These are phyloP conservation scores for Perca fluviatilis DNA, from an alignment of 2,113 vertebrate species.

Conservation along the genomic window DNA sequence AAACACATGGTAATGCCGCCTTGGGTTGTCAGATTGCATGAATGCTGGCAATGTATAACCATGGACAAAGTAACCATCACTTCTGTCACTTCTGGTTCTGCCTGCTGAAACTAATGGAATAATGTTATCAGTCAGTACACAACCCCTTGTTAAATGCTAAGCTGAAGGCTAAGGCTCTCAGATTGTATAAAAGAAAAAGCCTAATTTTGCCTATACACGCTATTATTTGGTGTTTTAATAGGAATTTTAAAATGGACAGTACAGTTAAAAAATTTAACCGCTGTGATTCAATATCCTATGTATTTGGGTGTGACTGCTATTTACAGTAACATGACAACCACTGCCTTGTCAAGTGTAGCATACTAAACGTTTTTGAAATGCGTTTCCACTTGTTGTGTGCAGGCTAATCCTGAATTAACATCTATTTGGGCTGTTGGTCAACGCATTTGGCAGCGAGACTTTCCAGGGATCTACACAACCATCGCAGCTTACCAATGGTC, in stretches of 20 bases:
- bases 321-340: neutral
- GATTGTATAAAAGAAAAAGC: neutral
- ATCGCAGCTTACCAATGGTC: conserved; percentile 94
- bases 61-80: neutral
- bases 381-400: conserved; percentile 41
- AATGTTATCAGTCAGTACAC: neutral
- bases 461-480: conserved; percentile 93
- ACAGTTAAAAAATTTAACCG: neutral
- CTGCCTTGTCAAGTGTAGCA: neutral
- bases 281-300: neutral
- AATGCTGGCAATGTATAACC: neutral
- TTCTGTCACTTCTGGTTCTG: neutral
- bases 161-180: neutral
- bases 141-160: neutral
- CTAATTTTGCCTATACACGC: neutral
- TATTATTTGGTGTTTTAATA: neutral
- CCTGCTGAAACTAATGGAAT: neutral
- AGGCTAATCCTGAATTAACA: conserved; percentile 93
- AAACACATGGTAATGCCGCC: too few relatives aligned
- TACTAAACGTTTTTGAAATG: conserved; percentile 1
- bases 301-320: conserved; percentile 20
- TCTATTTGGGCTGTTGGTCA: conserved; percentile 96
- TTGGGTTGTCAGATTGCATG: neutral
- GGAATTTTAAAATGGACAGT: neutral
- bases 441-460: conserved; percentile 96